These are phyloP conservation scores for Orthosia gothica DNA, from an alignment of 2,888 invertebrate species.

Conservation along the genomic window DNA sequence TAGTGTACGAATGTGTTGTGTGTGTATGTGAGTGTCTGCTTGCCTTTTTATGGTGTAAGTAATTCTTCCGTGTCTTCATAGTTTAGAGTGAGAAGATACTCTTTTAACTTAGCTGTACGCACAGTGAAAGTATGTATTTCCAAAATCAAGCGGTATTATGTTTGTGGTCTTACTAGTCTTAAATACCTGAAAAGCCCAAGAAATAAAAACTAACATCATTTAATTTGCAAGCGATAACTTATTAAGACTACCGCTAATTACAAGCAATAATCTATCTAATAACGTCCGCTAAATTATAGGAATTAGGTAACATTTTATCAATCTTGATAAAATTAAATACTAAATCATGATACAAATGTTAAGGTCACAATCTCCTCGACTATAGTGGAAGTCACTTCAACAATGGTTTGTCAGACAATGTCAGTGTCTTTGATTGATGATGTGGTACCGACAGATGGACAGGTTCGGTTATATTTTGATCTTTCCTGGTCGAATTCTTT, in stretches of 20 bases:
- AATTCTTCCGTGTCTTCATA: no score
- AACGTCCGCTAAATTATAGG: conserved; percentile 27
- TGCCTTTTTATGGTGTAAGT: no score
- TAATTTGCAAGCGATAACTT: neutral
- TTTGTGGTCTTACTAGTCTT: neutral
- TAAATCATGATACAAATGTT: conserved; percentile 21
- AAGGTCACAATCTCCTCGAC: conserved; percentile 52
- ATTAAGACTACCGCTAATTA: conserved; percentile 29
- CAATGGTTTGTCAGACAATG: conserved; percentile 62
- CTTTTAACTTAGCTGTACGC: neutral
- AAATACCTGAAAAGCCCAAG: neutral
- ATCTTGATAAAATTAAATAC: conserved; percentile 7
- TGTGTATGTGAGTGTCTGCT: no score
- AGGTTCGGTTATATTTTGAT: conserved; percentile 55
- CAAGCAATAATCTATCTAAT: conserved; percentile 26
- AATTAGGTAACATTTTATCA: conserved; percentile 31
- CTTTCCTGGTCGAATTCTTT: conserved; percentile 59
- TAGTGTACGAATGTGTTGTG: no score
- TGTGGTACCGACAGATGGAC: conserved; percentile 50
- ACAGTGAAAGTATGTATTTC: neutral
- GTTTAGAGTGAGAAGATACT: no score
- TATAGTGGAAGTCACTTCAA: conserved; percentile 54
- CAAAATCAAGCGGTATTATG: neutral
- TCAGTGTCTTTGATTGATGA: conserved; percentile 63
- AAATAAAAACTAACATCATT: conserved; percentile 7